phyloP scores from a whole-genome alignment of 1,140 invertebrate genomes.

The Helicoverpa armigera region DNA sequence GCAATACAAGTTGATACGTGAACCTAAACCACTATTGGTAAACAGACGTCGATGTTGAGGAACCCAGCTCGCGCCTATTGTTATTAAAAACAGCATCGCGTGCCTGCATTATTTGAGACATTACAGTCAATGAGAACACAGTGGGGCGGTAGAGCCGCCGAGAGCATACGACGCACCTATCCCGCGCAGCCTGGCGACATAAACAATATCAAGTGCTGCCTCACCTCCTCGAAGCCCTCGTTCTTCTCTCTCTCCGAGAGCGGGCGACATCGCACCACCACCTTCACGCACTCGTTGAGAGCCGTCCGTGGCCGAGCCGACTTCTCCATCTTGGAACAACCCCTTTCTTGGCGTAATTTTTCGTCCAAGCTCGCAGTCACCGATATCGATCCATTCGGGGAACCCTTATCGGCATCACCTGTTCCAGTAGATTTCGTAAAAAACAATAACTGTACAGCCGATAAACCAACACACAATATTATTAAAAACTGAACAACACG shows the following conservation, averaged over 20 bases:
- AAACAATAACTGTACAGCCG: constrained; percentile 36
- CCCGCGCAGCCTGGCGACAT: constrained; percentile 71
- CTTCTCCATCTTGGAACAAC: constrained; percentile 81
- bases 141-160: constrained; percentile 15
- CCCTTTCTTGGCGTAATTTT: constrained; percentile 66
- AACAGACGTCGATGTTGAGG: background rate
- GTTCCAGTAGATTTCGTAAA: constrained; percentile 58
- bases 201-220: constrained; percentile 63
- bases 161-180: constrained; percentile 68
- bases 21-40: background rate
- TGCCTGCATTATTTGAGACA: background rate
- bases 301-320: constrained; percentile 83
- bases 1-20: background rate
- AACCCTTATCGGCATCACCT: constrained; percentile 79
- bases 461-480: constrained; percentile 57
- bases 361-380: constrained; percentile 75
- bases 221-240: constrained; percentile 90
- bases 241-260: constrained; percentile 93
- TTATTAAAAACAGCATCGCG: background rate
- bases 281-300: constrained; percentile 93
- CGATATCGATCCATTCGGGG: constrained; percentile 85
- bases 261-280: constrained; percentile 96
- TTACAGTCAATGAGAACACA: background rate
- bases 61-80: background rate
- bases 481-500: constrained; percentile 61